phyloP scores from a whole-genome alignment of 1,140 invertebrate species.

The Drosophila ambigua region DNA sequence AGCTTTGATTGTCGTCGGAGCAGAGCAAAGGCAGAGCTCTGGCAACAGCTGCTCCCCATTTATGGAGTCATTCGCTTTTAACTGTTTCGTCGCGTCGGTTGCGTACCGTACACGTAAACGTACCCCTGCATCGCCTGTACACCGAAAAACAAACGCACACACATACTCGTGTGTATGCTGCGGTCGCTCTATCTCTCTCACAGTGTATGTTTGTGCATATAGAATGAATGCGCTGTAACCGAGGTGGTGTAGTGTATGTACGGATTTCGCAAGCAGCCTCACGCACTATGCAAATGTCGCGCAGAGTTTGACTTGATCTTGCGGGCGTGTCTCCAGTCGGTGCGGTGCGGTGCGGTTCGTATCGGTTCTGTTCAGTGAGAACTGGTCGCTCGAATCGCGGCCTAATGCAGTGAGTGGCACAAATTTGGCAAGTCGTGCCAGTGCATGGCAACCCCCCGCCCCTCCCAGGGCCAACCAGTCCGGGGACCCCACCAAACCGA shows the following conservation, averaged over 20 bases:
- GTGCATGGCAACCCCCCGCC: slow-evolving; percentile 27
- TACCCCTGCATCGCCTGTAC: background rate
- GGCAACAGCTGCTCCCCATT: slow-evolving; percentile 77
- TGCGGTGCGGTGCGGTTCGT: too few relatives aligned
- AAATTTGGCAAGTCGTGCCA: slow-evolving; percentile 63
- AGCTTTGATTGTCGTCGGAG: slow-evolving; percentile 34
- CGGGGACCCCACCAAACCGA: slow-evolving; percentile 61
- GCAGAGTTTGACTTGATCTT: too few relatives aligned
- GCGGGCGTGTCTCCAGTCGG: too few relatives aligned
- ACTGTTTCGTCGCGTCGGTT: slow-evolving; percentile 67
- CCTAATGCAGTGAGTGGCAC: slow-evolving; percentile 47
- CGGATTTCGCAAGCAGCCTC: too few relatives aligned
- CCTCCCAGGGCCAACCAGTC: slow-evolving; percentile 71
- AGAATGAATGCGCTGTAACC: too few relatives aligned
- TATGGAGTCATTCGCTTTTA: slow-evolving; percentile 72
- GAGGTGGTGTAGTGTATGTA: too few relatives aligned
- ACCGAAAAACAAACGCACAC: background rate
- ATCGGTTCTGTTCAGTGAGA: background rate
- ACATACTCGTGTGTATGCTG: background rate
- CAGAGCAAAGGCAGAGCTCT: slow-evolving; percentile 25
- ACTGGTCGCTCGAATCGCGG: slow-evolving; percentile 36
- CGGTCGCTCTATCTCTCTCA: too few relatives aligned
- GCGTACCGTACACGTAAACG: slow-evolving; percentile 2
- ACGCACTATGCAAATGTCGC: too few relatives aligned
- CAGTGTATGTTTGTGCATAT: too few relatives aligned